These are phyloP conservation scores for Brienomyrus longianalis DNA, from an alignment of 2,113 vertebrate genomes.

Conservation along the genomic window DNA sequence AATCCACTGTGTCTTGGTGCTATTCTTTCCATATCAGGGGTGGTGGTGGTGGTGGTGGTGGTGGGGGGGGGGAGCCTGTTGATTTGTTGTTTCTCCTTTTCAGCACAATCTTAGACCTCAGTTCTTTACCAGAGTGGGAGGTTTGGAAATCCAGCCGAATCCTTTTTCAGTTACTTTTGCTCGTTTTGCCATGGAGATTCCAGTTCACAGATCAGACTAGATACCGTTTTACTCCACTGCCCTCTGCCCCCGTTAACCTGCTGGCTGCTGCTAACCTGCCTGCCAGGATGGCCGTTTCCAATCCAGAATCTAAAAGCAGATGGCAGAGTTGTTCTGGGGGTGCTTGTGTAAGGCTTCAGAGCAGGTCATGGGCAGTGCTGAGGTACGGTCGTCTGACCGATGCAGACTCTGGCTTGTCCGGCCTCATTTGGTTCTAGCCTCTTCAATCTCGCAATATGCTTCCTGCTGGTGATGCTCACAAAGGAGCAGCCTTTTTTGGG, in stretches of 20 bases:
- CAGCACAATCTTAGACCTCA: background rate
- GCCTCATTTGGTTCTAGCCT: background rate
- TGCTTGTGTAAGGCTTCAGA: background rate
- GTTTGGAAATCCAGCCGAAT: background rate
- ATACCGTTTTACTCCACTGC: background rate
- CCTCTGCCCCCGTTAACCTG: background rate
- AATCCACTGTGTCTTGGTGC: background rate
- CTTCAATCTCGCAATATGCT: background rate
- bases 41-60: no score
- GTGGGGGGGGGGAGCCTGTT: background rate
- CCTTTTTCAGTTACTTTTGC: background rate
- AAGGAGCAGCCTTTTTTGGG: background rate
- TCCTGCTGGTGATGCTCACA: background rate
- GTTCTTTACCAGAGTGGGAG: background rate
- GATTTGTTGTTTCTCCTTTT: background rate
- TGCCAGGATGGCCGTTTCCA: background rate
- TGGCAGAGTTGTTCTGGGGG: background rate
- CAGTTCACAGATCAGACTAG: background rate
- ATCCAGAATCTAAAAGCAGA: background rate
- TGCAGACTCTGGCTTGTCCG: background rate
- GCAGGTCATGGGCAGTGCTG: background rate
- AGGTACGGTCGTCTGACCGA: background rate
- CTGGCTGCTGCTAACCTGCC: background rate
- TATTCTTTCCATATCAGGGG: background rate
- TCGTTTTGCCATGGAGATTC: background rate